Evolutionary conservation across 2,797 vertebrate species (phyloP).

Genomic region (Myoxocephalus aenaeus): DNA sequence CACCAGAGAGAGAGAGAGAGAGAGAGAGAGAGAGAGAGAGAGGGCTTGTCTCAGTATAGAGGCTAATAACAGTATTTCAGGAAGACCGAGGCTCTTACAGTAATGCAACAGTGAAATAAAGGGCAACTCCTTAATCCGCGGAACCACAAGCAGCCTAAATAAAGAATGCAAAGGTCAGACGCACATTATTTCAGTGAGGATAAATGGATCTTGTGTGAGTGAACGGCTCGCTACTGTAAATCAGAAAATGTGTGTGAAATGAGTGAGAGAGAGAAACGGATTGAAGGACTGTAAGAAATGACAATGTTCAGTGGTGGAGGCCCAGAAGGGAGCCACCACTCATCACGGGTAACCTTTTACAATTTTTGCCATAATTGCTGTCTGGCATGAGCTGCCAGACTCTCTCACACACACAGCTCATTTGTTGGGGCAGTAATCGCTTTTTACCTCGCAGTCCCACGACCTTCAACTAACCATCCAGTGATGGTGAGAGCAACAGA

Average conservation of each 20-base stretch:
- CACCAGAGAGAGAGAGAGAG: slow-evolving; percentile 18
- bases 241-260: slow-evolving; percentile 56
- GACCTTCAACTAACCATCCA: slow-evolving; percentile 71
- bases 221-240: slow-evolving; percentile 35
- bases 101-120: slow-evolving; percentile 34
- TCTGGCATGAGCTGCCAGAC: slow-evolving; percentile 47
- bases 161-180: slow-evolving; percentile 57
- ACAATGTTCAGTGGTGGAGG: slow-evolving; percentile 39
- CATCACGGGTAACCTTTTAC: slow-evolving; percentile 65
- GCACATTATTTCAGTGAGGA: slow-evolving; percentile 37
- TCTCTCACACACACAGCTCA: slow-evolving; percentile 34
- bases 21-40: slow-evolving; percentile 8
- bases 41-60: slow-evolving; percentile 24
- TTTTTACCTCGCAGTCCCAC: slow-evolving; percentile 64
- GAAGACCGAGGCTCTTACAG: slow-evolving; percentile 1
- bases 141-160: slow-evolving; percentile 37
- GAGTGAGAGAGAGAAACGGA: slow-evolving; percentile 25
- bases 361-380: slow-evolving; percentile 63
- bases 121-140: slow-evolving; percentile 52
- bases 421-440: slow-evolving; percentile 66
- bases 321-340: slow-evolving; percentile 47
- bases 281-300: slow-evolving; percentile 36
- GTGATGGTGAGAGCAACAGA: slow-evolving; percentile 67
- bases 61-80: slow-evolving; percentile 31
- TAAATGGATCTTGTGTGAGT: slow-evolving; percentile 34